Evolutionary conservation across 2,797 vertebrate genomes (phyloP).

Genomic region (Pachyuromys duprasi): DNA sequence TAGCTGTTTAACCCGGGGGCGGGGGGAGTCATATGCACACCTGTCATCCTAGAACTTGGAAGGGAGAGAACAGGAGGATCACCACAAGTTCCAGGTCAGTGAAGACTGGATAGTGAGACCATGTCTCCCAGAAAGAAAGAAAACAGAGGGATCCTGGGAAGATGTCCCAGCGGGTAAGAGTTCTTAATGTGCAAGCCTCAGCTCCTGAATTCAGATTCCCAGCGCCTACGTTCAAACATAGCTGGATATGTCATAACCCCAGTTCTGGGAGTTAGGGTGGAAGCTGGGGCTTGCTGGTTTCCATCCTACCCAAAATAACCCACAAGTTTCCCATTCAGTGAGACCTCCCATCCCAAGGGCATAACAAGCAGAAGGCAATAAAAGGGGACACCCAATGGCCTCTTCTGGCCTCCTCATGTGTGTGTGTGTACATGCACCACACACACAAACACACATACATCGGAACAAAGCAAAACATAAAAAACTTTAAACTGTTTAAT

Average conservation of each 20-base stretch:
- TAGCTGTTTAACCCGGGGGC: not conserved
- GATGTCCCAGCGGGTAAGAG: not conserved
- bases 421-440: not conserved
- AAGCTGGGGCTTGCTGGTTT: not conserved
- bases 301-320: not conserved
- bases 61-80: not conserved
- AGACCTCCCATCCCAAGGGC: not conserved
- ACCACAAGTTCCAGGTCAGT: not conserved
- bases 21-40: not conserved
- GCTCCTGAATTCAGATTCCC: not conserved
- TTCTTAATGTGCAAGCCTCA: not conserved
- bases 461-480: not conserved
- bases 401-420: not conserved
- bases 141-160: not conserved
- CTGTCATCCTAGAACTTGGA: not conserved
- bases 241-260: not conserved
- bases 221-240: not conserved
- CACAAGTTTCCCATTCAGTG: not conserved
- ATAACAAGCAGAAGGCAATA: not conserved
- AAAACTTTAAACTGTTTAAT: conserved; percentile 10
- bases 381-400: not conserved
- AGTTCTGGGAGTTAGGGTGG: not conserved
- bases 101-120: not conserved
- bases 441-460: not conserved
- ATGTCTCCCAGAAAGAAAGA: not conserved